Conservation (phyloP, 2,113 vertebrate genomes). For the Megalops atlanticus region DNA sequence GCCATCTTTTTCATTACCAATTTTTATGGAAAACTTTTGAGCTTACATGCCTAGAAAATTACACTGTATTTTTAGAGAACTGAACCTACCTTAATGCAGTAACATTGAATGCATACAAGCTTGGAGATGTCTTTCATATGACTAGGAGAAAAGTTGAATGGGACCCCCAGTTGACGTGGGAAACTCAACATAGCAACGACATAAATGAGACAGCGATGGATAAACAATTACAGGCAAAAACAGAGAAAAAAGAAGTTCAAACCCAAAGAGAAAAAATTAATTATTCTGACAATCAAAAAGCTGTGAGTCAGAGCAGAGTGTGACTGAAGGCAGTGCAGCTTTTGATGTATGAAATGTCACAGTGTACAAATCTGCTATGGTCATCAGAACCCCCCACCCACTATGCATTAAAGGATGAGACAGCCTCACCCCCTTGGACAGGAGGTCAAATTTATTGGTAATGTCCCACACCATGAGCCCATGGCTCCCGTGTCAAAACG, state of each 20-base stretch:
- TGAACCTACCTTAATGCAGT: conserved; percentile 42
- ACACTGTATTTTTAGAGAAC: conserved; percentile 67
- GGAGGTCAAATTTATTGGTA: neutral
- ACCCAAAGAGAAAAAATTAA: neutral
- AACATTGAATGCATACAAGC: conserved; percentile 52
- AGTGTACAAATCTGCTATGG: neutral
- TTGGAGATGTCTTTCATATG: conserved; percentile 30
- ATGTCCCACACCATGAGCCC: neutral
- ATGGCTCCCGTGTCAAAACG: conserved; percentile 44
- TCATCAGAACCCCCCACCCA: neutral
- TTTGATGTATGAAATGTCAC: neutral
- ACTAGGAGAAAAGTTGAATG: conserved; percentile 15
- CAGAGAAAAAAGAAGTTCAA: neutral
- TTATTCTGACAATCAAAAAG: neutral
- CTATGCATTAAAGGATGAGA: neutral
- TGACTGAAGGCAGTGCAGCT: neutral
- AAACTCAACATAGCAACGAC: neutral
- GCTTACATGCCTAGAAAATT: conserved; percentile 73
- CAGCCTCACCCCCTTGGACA: neutral
- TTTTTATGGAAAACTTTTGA: conserved; percentile 51
- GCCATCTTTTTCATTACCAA: conserved; percentile 41
- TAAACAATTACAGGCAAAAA: neutral
- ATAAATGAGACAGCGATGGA: neutral
- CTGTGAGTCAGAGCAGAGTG: neutral
- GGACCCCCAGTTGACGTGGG: neutral